phyloP scores from a whole-genome alignment of 2,113 vertebrate species.

The Rhea americana region DNA sequence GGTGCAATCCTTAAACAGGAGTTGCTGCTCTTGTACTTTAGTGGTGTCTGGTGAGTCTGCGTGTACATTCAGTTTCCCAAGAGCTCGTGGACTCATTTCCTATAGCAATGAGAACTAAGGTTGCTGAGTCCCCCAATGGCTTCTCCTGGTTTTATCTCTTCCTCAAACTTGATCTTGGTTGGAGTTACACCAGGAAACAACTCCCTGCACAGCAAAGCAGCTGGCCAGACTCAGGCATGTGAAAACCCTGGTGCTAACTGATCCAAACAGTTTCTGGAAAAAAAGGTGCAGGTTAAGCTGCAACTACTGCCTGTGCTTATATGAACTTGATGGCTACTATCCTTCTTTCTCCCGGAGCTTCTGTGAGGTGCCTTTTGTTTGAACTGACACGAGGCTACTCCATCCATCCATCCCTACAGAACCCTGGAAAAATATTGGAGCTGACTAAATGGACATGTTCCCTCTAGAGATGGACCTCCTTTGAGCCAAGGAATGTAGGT shows the following conservation, averaged over 20 bases:
- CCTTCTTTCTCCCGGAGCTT: neutral
- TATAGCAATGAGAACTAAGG: neutral
- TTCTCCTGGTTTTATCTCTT: neutral
- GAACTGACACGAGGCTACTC: neutral
- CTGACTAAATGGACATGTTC: neutral
- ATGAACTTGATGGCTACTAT: neutral
- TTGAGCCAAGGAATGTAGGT: conserved; percentile 20
- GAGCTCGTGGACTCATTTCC: neutral
- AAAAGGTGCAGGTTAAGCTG: neutral
- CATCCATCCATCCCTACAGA: conserved; percentile 1
- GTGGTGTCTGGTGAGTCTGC: neutral
- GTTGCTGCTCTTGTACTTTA: neutral
- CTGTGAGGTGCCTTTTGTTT: neutral
- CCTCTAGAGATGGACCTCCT: conserved; percentile 18
- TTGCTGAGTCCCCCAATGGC: neutral
- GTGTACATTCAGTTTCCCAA: neutral
- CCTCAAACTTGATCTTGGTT: neutral
- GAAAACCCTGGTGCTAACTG: neutral
- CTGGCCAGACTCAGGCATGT: rapidly evolving
- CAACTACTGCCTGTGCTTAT: neutral
- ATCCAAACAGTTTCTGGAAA: rapidly evolving
- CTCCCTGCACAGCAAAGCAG: neutral
- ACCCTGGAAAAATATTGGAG: neutral
- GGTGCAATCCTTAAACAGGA: neutral
- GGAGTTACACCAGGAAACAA: neutral